Evolutionary conservation across 2,797 vertebrate species (phyloP).

Genomic region (Champsocephalus esox): DNA sequence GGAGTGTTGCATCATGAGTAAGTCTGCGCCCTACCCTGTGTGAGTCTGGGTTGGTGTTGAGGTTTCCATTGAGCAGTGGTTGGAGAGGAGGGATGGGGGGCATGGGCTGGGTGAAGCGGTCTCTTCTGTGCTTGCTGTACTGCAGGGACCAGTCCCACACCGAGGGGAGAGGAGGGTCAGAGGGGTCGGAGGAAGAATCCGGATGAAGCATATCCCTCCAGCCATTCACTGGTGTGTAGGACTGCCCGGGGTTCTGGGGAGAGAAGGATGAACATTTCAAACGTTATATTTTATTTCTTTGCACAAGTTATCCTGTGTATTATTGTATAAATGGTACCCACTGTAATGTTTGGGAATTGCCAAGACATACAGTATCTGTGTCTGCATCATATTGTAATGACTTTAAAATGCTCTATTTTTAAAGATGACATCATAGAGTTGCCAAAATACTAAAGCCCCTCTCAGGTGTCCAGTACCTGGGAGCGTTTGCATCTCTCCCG

Average conservation of each 20-base stretch:
- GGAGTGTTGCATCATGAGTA: not conserved
- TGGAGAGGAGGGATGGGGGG: slow-evolving; percentile 54
- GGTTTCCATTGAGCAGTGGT: slow-evolving; percentile 83
- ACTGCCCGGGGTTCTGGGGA: slow-evolving; percentile 82
- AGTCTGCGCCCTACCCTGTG: slow-evolving; percentile 67
- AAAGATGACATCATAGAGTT: not conserved
- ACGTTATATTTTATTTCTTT: not conserved
- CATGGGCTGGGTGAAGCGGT: slow-evolving; percentile 86
- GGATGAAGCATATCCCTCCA: slow-evolving; percentile 79
- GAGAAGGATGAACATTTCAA: not conserved
- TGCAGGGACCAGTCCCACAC: slow-evolving; percentile 94
- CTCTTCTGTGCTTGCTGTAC: slow-evolving; percentile 83
- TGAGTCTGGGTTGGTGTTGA: slow-evolving; percentile 81
- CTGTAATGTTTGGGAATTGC: not conserved
- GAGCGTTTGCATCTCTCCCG: slow-evolving; percentile 85
- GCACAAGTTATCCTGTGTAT: not conserved
- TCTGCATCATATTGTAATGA: not conserved
- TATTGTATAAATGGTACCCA: not conserved
- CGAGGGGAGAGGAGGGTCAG: slow-evolving; percentile 80
- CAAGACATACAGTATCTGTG: too few relatives aligned
- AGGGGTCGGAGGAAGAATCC: slow-evolving; percentile 74
- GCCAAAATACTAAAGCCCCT: slow-evolving; percentile 4
- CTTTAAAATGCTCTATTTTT: not conserved
- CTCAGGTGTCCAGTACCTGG: slow-evolving; percentile 74
- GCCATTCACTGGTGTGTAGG: slow-evolving; percentile 84